Evolutionary conservation across 1,140 invertebrate species (phyloP).

Genomic region (Drosophila bifasciata): DNA sequence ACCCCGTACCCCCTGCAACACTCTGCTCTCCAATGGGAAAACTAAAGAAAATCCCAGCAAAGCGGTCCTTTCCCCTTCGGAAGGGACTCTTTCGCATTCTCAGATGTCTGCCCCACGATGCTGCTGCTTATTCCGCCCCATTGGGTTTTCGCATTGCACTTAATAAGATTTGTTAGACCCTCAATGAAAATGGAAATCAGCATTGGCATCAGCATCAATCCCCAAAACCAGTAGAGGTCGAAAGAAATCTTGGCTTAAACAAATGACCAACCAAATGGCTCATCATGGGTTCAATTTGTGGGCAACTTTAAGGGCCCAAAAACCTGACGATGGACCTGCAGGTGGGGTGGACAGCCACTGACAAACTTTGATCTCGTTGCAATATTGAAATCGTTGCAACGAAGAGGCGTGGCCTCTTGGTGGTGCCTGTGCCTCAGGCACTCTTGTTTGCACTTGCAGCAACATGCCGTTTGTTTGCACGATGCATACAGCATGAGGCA

Average conservation of each 20-base stretch:
- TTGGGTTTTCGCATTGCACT: constrained; percentile 54
- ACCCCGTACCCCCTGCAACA: too few species aligned
- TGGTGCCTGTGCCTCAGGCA: constrained; percentile 27
- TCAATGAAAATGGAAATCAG: not conserved
- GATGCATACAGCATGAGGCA: constrained; percentile 8
- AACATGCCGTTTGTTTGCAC: constrained; percentile 28
- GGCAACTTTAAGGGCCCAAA: constrained; percentile 21
- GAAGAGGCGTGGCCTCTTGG: too few species aligned
- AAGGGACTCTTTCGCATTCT: constrained; percentile 2
- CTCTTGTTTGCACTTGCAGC: not conserved
- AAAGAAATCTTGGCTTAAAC: constrained; percentile 3
- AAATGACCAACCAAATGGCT: constrained; percentile 26
- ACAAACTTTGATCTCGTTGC: not conserved
- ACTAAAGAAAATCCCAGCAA: constrained; percentile 30
- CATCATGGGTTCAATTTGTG: constrained; percentile 48
- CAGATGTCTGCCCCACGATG: constrained; percentile 14
- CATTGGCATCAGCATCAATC: too few species aligned
- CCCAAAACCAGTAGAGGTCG: not conserved
- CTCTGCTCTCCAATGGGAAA: not conserved
- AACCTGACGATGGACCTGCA: constrained; percentile 2
- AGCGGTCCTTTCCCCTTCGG: constrained; percentile 25
- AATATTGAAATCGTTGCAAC: constrained; percentile 52
- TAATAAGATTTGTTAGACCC: constrained; percentile 51
- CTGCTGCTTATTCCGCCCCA: constrained; percentile 63
- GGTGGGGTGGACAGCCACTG: not conserved